Evolutionary conservation across 2,888 invertebrate species (phyloP).

Genomic region (Allacma fusca): DNA sequence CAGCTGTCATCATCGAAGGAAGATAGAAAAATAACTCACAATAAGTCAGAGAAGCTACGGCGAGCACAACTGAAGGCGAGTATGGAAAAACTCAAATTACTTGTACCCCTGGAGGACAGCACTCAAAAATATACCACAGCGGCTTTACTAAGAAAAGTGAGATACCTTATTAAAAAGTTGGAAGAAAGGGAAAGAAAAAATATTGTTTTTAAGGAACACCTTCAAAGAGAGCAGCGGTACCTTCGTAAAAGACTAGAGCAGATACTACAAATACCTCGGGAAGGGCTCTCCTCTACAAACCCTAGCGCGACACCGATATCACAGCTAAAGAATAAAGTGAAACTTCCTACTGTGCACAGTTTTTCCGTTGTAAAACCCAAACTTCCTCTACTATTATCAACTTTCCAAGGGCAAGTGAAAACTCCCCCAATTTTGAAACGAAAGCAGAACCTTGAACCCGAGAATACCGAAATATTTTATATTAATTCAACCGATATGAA

Average conservation of each 20-base stretch:
- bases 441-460: slow-evolving; percentile 15
- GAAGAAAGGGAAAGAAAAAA: slow-evolving; percentile 31
- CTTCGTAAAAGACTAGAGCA: slow-evolving; percentile 20
- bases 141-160: slow-evolving; percentile 19
- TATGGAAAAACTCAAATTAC: slow-evolving; percentile 20
- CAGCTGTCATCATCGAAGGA: not conserved
- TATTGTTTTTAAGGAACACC: slow-evolving; percentile 24
- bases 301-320: not conserved
- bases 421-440: slow-evolving; percentile 34
- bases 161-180: slow-evolving; percentile 20
- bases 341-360: not conserved
- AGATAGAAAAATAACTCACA: slow-evolving; percentile 19
- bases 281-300: not conserved
- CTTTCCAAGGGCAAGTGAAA: not conserved
- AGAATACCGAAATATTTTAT: slow-evolving; percentile 20
- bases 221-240: slow-evolving; percentile 16
- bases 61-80: slow-evolving; percentile 33
- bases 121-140: slow-evolving; percentile 31
- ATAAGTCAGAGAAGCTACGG: slow-evolving; percentile 24
- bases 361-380: not conserved
- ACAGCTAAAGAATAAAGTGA: not conserved
- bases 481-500: not conserved
- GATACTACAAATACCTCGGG: slow-evolving; percentile 5
- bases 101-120: slow-evolving; percentile 31
- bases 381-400: not conserved